Evolutionary conservation across 1,140 invertebrate species (phyloP), one percentile per base, ranked within the genome.

Genomic region (Zaprionus ghesquierei): DNA sequence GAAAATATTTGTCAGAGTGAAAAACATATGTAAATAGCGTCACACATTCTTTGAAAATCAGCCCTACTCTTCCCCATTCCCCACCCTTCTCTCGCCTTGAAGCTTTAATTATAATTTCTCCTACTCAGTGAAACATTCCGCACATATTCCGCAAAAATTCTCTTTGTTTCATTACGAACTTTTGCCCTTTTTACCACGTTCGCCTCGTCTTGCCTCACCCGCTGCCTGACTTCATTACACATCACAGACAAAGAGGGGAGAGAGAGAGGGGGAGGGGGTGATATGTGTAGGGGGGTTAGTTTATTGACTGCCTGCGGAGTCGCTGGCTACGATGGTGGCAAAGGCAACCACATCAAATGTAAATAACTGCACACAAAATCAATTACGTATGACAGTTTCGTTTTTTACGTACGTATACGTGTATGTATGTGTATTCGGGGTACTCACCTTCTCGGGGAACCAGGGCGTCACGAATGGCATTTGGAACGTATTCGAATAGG

Each of bases 401-500:
- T 4, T 41, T 12, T 22, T 55, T 50, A 44, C 22, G 29, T 27
- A 3, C 12, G 5, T 35, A 35, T 12, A 10, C 27, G 27, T 29
- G 10, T 38, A n/a, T n/a, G n/a, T n/a, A n/a, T n/a, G n/a, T n/a
- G n/a, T n/a, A n/a, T n/a, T n/a, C n/a, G n/a, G n/a, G n/a, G 41
- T 46, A 41, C 87, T 94, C 94, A 97, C 96, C 94, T 97, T 97
- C 93, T 98, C 96, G 0, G 97, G 97, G 92, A 98, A 98, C 96
- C 96, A 97, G 9, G 97, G 97, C 27, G 97, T 98, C 35, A 99
- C 94, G 91, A 98, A 98, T 22, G 98, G 98, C 96, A 99, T 97
- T 92, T 98, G 96, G 92, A 98, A 99, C 5, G 97, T 98, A 92
- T 98, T 98, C 81, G 96, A 97, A 93, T 98, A 98, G 1, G 97